Evolutionary conservation across 2,113 vertebrate species (phyloP).

Genomic region (Glaucidium brasilianum): DNA sequence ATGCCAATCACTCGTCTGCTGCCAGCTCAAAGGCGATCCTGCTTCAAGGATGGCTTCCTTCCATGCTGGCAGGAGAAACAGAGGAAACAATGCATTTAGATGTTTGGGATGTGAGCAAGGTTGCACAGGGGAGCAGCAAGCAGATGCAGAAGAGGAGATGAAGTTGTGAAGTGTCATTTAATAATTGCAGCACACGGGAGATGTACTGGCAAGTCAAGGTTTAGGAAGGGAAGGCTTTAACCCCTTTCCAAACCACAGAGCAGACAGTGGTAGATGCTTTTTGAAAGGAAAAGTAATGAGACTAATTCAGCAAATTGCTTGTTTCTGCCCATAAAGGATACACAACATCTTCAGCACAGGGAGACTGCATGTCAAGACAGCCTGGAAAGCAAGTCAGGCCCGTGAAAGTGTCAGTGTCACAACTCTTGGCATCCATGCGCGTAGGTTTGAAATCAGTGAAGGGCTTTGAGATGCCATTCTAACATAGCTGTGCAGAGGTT

Average conservation of each 20-base stretch:
- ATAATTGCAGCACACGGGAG: constrained; percentile 48
- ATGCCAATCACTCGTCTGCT: constrained; percentile 72
- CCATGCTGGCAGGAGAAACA: constrained; percentile 66
- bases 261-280: not conserved
- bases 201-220: not conserved
- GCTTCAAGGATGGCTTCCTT: constrained; percentile 67
- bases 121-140: constrained; percentile 48
- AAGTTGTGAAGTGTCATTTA: constrained; percentile 62
- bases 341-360: fast-evolving
- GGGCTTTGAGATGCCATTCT: not conserved
- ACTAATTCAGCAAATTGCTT: not conserved
- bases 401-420: fast-evolving
- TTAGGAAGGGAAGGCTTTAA: not conserved
- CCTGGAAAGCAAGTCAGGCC: fast-evolving
- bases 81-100: constrained; percentile 63
- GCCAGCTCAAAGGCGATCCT: constrained; percentile 73
- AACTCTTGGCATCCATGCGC: fast-evolving
- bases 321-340: not conserved
- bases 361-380: not conserved
- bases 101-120: constrained; percentile 36
- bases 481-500: fast-evolving
- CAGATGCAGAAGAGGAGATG: constrained; percentile 67
- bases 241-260: not conserved
- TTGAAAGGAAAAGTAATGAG: not conserved
- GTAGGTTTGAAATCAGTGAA: fast-evolving